A percentile compares a stretch with the other conserved stretches of the same genome.
phyloP scores from a whole-genome alignment of 2,113 vertebrate species.

The Erinaceus europaeus region DNA sequence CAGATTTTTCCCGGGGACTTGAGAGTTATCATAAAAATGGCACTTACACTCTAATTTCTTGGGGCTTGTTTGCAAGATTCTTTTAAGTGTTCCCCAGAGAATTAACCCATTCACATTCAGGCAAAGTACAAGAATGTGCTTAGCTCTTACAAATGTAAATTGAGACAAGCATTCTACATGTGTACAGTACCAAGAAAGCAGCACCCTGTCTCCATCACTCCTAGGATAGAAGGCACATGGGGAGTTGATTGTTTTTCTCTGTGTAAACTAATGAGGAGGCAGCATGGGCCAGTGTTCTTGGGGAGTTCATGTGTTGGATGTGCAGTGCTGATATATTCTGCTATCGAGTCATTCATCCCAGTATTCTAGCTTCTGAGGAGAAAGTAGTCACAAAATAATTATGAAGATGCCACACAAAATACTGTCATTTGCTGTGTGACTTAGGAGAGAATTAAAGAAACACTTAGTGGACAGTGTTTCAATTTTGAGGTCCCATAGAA shows the following conservation, averaged over 20 bases:
- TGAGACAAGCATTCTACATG: neutral
- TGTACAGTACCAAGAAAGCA: neutral
- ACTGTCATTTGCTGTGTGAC: neutral
- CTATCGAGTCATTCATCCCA: conserved; percentile 1
- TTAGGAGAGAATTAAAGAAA: neutral
- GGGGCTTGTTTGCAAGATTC: conserved; percentile 50
- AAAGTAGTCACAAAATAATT: neutral
- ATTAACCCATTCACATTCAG: conserved; percentile 44
- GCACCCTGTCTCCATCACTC: neutral
- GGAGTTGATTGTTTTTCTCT: neutral
- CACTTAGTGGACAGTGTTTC: neutral
- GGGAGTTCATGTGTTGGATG: too few species aligned
- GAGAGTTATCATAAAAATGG: conserved; percentile 49
- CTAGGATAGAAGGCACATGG: neutral
- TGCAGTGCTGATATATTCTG: neutral
- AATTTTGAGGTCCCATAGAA: neutral
- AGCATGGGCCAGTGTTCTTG: neutral
- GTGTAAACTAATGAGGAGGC: neutral
- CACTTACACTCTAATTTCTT: conserved; percentile 52
- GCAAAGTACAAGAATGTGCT: neutral
- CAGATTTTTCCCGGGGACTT: conserved; percentile 29
- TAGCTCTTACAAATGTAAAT: conserved; percentile 46
- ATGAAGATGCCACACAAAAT: neutral
- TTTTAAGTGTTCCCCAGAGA: neutral
- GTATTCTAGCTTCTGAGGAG: neutral